Evolutionary conservation across 2,797 vertebrate genomes (phyloP).

Genomic region (Paguma larvata): DNA sequence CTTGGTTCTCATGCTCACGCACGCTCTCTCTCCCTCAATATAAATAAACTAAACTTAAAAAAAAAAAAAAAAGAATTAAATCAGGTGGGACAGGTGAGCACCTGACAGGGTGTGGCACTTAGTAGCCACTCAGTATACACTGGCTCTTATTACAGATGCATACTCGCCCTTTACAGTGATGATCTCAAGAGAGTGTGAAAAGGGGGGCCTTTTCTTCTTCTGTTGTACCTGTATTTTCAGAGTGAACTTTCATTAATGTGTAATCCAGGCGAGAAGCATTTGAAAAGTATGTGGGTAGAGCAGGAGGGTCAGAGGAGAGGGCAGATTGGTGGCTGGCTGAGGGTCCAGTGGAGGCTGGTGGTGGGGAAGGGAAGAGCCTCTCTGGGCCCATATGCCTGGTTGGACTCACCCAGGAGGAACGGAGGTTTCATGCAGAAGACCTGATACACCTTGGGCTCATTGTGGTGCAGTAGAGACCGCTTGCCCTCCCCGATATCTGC

Average conservation of each 20-base stretch:
- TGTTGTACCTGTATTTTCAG: not conserved
- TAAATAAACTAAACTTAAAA: too few species aligned
- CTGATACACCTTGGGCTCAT: not conserved
- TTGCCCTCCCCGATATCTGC: not conserved
- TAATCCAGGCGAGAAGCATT: not conserved
- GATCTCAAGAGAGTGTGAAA: not conserved
- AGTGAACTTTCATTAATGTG: not conserved
- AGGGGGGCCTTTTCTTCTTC: not conserved
- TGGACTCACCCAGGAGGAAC: not conserved
- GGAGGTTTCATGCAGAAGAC: not conserved
- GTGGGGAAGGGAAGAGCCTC: not conserved
- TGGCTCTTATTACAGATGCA: not conserved
- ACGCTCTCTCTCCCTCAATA: too few species aligned
- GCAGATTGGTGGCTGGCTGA: fast-evolving
- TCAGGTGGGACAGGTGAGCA: not conserved
- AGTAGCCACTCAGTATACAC: fast-evolving
- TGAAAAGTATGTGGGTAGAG: not conserved
- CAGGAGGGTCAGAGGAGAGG: not conserved
- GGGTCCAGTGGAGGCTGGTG: not conserved
- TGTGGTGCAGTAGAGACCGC: not conserved
- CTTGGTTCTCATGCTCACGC: too few species aligned
- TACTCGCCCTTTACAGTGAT: fast-evolving
- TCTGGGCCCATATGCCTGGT: not conserved
- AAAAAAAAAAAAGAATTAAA: too few species aligned
- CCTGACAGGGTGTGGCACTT: fast-evolving